Evolutionary conservation across 2,113 vertebrate genomes (phyloP).

Genomic region (Neodontobutis hainanensis): DNA sequence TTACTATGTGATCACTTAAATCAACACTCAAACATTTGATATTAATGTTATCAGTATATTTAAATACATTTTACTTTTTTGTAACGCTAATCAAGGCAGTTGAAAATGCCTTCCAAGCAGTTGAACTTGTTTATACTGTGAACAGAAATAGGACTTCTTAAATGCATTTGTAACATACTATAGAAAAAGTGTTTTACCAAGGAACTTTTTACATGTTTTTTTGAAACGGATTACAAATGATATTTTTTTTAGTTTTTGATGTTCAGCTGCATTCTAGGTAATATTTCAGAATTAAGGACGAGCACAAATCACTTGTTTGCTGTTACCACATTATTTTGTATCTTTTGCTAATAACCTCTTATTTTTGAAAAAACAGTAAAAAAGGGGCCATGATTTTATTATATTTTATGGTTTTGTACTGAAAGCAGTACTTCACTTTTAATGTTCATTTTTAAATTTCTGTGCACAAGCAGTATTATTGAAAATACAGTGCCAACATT

Average conservation of each 20-base stretch:
- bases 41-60: background rate
- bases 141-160: background rate
- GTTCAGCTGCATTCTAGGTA: background rate
- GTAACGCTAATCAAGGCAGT: background rate
- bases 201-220: background rate
- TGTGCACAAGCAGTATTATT: constrained; percentile 11
- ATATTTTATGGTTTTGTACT: background rate
- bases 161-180: background rate
- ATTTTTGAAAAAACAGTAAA: background rate
- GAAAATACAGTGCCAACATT: background rate
- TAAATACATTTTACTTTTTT: background rate
- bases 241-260: background rate
- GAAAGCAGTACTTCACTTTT: background rate
- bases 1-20: constrained; percentile 6
- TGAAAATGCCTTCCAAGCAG: background rate
- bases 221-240: background rate
- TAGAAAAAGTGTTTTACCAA: background rate
- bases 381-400: too few species aligned
- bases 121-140: background rate
- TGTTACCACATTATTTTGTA: background rate
- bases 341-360: background rate
- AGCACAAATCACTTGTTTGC: background rate
- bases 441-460: background rate
- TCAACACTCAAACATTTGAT: constrained; percentile 11
- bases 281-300: background rate